phyloP scores from a whole-genome alignment of 2,797 vertebrate genomes.

The Iguana delicatissima region DNA sequence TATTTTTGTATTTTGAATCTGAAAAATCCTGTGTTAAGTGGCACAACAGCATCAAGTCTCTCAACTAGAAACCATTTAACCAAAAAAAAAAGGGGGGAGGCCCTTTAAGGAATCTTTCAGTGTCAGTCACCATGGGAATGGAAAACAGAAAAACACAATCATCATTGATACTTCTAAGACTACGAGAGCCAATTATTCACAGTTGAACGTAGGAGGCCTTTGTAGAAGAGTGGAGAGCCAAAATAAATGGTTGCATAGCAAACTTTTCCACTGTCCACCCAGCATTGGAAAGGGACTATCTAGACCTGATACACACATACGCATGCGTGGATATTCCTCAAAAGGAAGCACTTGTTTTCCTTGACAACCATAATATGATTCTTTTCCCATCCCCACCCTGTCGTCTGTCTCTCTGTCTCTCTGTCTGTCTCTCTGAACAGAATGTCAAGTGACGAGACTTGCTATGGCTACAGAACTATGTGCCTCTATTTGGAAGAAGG shows the following conservation, averaged over 20 bases:
- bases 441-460: too few species aligned
- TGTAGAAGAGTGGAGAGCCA: not conserved
- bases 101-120: not conserved
- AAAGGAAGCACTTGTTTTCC: not conserved
- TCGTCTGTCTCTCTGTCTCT: too few species aligned
- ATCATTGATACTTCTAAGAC: not conserved
- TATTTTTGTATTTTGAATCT: not conserved
- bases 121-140: not conserved
- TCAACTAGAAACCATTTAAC: not conserved
- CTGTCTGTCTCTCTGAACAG: too few species aligned
- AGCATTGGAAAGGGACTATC: not conserved
- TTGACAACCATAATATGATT: not conserved
- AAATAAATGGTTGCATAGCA: not conserved
- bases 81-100: too few species aligned
- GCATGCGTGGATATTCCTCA: not conserved
- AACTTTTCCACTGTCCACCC: not conserved
- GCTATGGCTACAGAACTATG: not conserved
- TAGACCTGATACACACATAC: not conserved
- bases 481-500: not conserved
- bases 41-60: not conserved
- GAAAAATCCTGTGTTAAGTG: not conserved
- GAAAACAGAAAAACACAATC: not conserved
- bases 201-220: not conserved
- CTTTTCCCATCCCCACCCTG: too few species aligned
- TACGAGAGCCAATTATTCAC: not conserved